A percentile compares a stretch with the other conserved stretches of the same genome.
Evolutionary conservation across 2,888 invertebrate genomes (phyloP).

Genomic region (Helicoverpa assulta): DNA sequence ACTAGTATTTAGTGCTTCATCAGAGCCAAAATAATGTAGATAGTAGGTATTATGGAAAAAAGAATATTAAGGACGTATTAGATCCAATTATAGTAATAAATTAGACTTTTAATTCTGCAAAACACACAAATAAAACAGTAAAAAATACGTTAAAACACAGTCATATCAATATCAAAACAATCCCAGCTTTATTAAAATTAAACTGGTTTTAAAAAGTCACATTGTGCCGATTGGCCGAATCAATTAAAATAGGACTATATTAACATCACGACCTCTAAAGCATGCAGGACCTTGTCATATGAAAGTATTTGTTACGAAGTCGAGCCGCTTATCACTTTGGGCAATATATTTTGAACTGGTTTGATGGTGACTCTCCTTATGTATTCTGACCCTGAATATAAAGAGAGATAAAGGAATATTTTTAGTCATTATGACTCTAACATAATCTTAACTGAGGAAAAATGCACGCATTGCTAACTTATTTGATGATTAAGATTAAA

Average conservation of each 20-base stretch:
- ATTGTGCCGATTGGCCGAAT: not conserved
- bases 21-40: not conserved
- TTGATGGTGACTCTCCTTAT: not conserved
- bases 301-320: constrained; percentile 26
- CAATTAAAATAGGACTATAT: constrained; percentile 12
- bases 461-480: too few species aligned
- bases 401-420: not conserved
- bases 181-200: not conserved
- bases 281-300: constrained; percentile 26
- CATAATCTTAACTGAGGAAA: too few species aligned
- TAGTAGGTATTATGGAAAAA: not conserved
- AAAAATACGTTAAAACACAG: not conserved
- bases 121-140: not conserved
- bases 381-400: not conserved
- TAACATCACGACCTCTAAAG: constrained; percentile 34
- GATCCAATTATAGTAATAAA: not conserved
- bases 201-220: constrained; percentile 11
- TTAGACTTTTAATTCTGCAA: not conserved
- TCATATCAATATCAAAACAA: not conserved
- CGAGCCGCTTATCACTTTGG: constrained; percentile 11
- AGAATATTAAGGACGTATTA: not conserved
- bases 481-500: too few species aligned
- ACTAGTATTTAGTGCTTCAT: not conserved
- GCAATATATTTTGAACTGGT: constrained; percentile 26
- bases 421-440: too few species aligned